Conservation (phyloP, 2,888 invertebrate genomes). For the Pseudococcus jackbeardsleyi region DNA sequence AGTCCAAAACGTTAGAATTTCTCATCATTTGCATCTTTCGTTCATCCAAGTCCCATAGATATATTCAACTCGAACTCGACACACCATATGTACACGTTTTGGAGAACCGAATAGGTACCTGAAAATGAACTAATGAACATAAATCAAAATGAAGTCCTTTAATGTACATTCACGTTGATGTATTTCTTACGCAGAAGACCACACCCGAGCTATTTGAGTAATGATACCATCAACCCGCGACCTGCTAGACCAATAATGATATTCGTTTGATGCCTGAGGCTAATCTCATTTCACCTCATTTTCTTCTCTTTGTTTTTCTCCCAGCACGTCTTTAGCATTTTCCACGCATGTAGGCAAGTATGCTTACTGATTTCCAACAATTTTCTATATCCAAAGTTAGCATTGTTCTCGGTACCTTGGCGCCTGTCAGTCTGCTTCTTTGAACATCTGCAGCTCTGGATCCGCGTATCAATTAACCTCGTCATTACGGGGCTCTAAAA, state of each 20-base stretch:
- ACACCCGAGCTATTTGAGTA: background rate
- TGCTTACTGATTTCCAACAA: background rate
- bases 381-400: background rate
- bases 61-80: background rate
- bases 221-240: background rate
- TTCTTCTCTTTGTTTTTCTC: background rate
- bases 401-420: background rate
- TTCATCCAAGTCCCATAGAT: background rate
- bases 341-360: background rate
- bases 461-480: background rate
- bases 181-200: background rate
- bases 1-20: background rate
- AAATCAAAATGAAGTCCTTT: background rate
- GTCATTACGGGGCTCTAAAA: background rate
- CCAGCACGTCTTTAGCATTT: background rate
- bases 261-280: background rate
- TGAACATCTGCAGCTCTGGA: background rate
- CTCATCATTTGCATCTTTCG: background rate
- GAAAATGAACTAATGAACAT: background rate
- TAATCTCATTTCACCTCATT: background rate
- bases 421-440: background rate
- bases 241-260: background rate
- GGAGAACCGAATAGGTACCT: background rate
- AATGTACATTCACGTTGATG: background rate
- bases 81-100: background rate